Evolutionary conservation across 2,113 vertebrate genomes (phyloP).

Genomic region (Boulengeromyrus knoepffleri): DNA sequence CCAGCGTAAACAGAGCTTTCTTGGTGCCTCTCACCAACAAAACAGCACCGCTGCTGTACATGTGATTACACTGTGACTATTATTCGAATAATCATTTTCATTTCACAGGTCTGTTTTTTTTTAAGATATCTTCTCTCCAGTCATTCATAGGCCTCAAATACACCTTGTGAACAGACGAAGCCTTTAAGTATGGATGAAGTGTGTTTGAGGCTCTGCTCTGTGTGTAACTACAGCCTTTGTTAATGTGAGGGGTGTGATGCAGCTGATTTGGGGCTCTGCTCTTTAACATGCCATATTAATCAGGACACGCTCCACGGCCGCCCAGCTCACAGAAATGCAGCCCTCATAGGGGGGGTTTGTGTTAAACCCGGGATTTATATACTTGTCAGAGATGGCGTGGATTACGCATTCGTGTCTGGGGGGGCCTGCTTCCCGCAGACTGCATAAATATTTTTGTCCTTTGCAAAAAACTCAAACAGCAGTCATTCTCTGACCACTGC

Average conservation of each 20-base stretch:
- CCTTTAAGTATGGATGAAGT: not conserved
- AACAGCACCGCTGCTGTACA: not conserved
- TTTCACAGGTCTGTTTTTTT: not conserved
- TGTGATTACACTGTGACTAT: not conserved
- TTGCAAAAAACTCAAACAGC: slow-evolving; percentile 3
- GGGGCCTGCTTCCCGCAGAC: not conserved
- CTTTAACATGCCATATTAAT: not conserved
- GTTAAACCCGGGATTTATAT: slow-evolving; percentile 39
- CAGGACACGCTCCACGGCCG: not conserved
- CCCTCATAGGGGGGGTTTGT: not conserved
- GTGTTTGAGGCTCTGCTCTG: not conserved
- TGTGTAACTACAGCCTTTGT: not conserved
- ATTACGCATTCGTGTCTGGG: slow-evolving; percentile 5
- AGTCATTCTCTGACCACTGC: slow-evolving; percentile 9
- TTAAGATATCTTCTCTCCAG: not conserved
- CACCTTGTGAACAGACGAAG: not conserved
- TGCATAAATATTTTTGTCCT: slow-evolving; percentile 31
- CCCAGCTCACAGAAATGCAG: not conserved
- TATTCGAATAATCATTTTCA: not conserved
- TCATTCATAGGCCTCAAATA: not conserved
- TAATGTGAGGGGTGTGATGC: not conserved
- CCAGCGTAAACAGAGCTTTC: not conserved
- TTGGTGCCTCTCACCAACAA: not conserved
- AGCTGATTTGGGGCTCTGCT: not conserved
- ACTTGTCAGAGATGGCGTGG: slow-evolving; percentile 29